Base-by-base conservation (phyloP, 2,888 invertebrate species). In the Mamestra brassicae region DNA sequence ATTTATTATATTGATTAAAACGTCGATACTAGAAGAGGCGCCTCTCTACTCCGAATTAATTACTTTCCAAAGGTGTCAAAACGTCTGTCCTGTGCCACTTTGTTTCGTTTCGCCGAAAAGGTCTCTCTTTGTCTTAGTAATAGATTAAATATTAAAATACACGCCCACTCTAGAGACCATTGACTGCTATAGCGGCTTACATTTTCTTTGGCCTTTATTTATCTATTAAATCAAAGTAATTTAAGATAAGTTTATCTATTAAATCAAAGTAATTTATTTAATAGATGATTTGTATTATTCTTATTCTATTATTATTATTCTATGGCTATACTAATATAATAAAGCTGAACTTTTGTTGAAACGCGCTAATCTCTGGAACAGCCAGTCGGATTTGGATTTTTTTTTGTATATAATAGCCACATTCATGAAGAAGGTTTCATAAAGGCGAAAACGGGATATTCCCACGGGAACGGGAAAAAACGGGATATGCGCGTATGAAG, bases 131-230 rank as follows among this genome's bases (percentile, higher is more conserved):
- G 62, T 45, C 64, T 69, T 66, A 77, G 67, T 70, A 38, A 60
- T 36, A 52, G 68, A 77, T 80, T 76, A 70, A 80, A 71, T 81
- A 81, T 76, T 72, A 79, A 81, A 75, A 57, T 45, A 67, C 38
- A 55, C 4, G 58, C 17, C 26, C 47, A 3, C 13, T 50, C 34
- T 63, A 50, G n/a, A 64, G 34, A 17, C 13, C 11, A 4, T 45
- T 67, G 52, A 47, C 50, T 11, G 17, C 10, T 2, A 7, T 11
- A 26, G 26, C 6, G 34, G 11, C 15, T 52, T 58, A 34, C 17
- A 45, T 45, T 34, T 65, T 34, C 7, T 45, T 6, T 61, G n/a
- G 0, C 5, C 4, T 34, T 34, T 7, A 6, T 61, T 26, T 72
- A 36, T 61, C 34, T 17, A 34, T 17, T 34, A 8, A 42, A 65